Conservation (phyloP, 2,888 invertebrate genomes). For the Megaustenia siamemsis region DNA sequence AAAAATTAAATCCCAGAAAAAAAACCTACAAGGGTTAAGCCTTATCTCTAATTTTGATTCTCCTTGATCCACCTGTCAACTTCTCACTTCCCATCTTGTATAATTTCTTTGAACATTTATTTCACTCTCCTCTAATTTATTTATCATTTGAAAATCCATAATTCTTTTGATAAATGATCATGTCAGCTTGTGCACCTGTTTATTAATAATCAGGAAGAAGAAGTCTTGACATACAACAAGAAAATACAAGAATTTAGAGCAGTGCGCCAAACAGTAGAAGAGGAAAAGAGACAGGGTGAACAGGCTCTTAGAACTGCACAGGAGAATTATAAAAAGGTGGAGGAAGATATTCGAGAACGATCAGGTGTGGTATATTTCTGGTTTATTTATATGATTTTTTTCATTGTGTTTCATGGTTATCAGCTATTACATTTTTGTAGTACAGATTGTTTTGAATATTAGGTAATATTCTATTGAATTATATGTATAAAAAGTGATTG, state of each 20-base stretch:
- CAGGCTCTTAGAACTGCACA: slow-evolving; percentile 62
- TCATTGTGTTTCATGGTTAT: no score
- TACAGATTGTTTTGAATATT: no score
- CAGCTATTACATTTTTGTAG: no score
- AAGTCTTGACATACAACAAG: slow-evolving; percentile 64
- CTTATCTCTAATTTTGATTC: no score
- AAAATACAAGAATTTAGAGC: slow-evolving; percentile 63
- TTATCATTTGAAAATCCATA: neutral
- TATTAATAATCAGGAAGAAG: slow-evolving; percentile 69
- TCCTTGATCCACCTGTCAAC: no score
- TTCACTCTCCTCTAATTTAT: neutral
- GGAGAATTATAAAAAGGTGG: slow-evolving; percentile 62
- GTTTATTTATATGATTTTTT: neutral
- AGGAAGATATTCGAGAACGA: slow-evolving; percentile 62
- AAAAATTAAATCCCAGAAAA: no score
- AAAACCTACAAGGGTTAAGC: no score
- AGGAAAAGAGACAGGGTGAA: slow-evolving; percentile 56
- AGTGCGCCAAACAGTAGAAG: slow-evolving; percentile 54
- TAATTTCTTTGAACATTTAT: neutral
- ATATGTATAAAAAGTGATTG: no score
- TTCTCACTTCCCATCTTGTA: neutral
- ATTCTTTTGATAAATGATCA: neutral
- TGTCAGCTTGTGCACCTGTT: neutral
- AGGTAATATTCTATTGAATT: no score
- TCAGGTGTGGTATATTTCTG: slow-evolving; percentile 33